Evolutionary conservation across 2,888 invertebrate genomes (phyloP), one percentile per base, ranked within the genome.

Genomic region (Branchipolynoe longqiensis): DNA sequence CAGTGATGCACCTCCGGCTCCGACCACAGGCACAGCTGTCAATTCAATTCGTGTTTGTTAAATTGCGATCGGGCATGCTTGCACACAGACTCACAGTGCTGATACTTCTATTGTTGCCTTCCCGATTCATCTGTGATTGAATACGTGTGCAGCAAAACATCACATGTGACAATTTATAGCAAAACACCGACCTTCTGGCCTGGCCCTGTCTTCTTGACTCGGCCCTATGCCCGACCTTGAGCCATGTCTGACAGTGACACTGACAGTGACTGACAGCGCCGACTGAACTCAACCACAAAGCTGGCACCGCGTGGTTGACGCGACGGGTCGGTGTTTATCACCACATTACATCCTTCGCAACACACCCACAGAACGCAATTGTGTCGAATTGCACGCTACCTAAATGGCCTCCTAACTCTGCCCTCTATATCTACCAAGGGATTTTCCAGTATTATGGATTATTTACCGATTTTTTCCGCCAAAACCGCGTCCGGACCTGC

Each of bases 221-320:
- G n/a, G n/a, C n/a, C n/a, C 69, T 69, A n/a, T 69, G 36, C 36
- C 69, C 69, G 69, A 69, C 69, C 69, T 69, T 69, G 69, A 69
- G 36, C 28, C 56, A n/a, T n/a, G 3, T 62, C n/a, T 69, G 69
- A 69, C 69, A 69, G n/a, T 36, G 36, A 69, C 69, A 69, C 36
- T 36, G 36, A 69, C 69, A 69, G 14, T n/a, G n/a, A n/a, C n/a
- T n/a, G n/a, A n/a, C n/a, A n/a, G n/a, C n/a, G n/a, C 38, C 1
- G 12, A 14, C 58, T 4, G n/a, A 48, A 48, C 48, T 48, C 48
- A 8, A 58, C 58, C 58, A 69, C 38, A 69, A 69, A 69, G 18
- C 33, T 69, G 14, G 3, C 1, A 69, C 69, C 69, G 33, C 69
- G 69, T 69, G 69, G 69, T 38, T 33, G 38, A 69, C 62, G 62